A percentile compares a stretch with the other conserved stretches of the same genome.
Conservation (phyloP, 1,140 invertebrate species). For the Polyergus mexicanus region DNA sequence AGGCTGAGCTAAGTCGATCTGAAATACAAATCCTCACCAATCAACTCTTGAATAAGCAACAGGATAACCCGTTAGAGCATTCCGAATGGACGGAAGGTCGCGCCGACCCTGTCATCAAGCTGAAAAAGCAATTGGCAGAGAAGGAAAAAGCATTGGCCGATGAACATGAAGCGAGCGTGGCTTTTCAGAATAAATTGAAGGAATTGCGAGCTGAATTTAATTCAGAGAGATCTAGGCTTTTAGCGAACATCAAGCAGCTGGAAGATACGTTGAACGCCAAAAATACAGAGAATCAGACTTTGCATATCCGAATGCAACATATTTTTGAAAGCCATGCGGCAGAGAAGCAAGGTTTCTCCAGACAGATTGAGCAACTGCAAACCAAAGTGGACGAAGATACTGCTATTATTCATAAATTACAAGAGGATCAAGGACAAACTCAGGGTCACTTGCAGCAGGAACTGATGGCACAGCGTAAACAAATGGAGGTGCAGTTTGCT, state of each 20-base stretch:
- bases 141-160: slow-evolving; percentile 91
- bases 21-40: slow-evolving; percentile 96
- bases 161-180: slow-evolving; percentile 90
- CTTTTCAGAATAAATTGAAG: slow-evolving; percentile 91
- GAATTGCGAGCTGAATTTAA: slow-evolving; percentile 92
- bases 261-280: slow-evolving; percentile 87
- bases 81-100: slow-evolving; percentile 96
- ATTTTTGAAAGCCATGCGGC: slow-evolving; percentile 87
- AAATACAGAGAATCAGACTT: slow-evolving; percentile 87
- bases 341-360: slow-evolving; percentile 86
- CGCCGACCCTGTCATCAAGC: slow-evolving; percentile 93
- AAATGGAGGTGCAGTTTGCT: slow-evolving; percentile 86
- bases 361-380: slow-evolving; percentile 87
- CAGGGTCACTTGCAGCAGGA: slow-evolving; percentile 86
- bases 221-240: slow-evolving; percentile 88
- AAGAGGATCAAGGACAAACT: slow-evolving; percentile 87
- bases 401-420: slow-evolving; percentile 86
- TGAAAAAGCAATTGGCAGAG: slow-evolving; percentile 95
- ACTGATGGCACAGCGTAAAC: slow-evolving; percentile 86
- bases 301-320: slow-evolving; percentile 88
- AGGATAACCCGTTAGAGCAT: slow-evolving; percentile 91
- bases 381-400: slow-evolving; percentile 88
- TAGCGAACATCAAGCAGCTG: slow-evolving; percentile 86
- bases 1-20: slow-evolving; percentile 92
- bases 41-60: slow-evolving; percentile 94